A percentile compares a stretch with the other conserved stretches of the same genome.
phyloP scores from a whole-genome alignment of 2,113 vertebrate genomes.

The Odontesthes bonariensis region DNA sequence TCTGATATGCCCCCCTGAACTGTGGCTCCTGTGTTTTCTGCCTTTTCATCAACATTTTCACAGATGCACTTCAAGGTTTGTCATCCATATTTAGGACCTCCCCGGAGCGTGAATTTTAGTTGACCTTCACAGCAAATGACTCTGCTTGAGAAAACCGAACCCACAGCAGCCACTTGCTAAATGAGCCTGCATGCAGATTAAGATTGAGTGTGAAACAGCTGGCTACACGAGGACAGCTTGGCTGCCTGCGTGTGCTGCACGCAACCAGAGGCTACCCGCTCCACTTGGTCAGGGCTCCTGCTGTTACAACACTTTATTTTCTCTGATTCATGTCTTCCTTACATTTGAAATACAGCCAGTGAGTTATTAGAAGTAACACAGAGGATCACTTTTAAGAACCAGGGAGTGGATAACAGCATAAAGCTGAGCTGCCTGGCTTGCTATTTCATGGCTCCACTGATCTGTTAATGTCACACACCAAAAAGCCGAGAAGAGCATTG shows the following conservation, averaged over 20 bases:
- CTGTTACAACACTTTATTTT: conserved; percentile 45
- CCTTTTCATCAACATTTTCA: background rate
- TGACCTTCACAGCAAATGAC: conserved; percentile 45
- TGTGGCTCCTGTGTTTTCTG: background rate
- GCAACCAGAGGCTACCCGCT: conserved; percentile 36
- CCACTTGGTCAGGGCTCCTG: conserved; percentile 34
- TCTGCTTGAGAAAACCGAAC: conserved; percentile 22
- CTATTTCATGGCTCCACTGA: conserved; percentile 60
- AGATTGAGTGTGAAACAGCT: conserved; percentile 55
- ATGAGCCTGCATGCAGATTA: conserved; percentile 41
- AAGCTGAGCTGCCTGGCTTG: conserved; percentile 35
- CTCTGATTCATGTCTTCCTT: conserved; percentile 42
- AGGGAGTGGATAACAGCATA: conserved; percentile 46
- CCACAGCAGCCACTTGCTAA: conserved; percentile 41
- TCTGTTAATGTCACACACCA: conserved; percentile 62
- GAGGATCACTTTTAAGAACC: conserved; percentile 34
- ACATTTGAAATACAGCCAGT: background rate
- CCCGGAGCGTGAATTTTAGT: conserved; percentile 6
- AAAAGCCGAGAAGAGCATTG: conserved; percentile 54
- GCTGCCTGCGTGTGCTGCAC: conserved; percentile 35
- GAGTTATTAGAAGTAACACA: conserved; percentile 33
- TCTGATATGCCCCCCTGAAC: background rate
- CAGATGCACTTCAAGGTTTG: conserved; percentile 2
- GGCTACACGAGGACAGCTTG: conserved; percentile 26
- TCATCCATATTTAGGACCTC: conserved; percentile 21